Evolutionary conservation across 2,888 invertebrate species (phyloP), one percentile per base, ranked within the genome.

Genomic region (Cerastis rubricosa): DNA sequence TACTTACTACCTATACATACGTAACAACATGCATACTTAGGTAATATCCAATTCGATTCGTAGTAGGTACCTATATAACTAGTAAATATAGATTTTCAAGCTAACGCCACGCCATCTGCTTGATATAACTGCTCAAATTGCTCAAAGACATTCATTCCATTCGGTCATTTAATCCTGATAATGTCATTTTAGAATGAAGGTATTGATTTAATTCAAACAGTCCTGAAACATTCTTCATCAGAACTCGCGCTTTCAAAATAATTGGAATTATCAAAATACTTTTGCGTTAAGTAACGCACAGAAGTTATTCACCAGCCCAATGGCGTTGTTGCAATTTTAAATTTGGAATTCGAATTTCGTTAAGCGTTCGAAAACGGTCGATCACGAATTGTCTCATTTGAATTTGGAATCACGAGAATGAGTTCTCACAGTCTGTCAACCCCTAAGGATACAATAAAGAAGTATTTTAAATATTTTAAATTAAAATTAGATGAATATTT

Each of bases 401-500:
- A 92, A 94, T 93, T 89, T 89, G 74, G 90, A 87, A 89, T 86
- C 94, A 93, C 92, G 94, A 89, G 80, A 91, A 84, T 89, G 87
- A 87, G 88, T 93, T 95, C 95, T 89, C 94, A 95, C 94, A 92
- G 81, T 79, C 78, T 88, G 89, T 93, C 93, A 91, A 87, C 83
- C 87, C 91, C 90, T 81, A 73, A 81, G 88, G 91, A 85, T 88
- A 90, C 87, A 85, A 78, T 75, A 25, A 12, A 91, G 89, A 89
- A 49, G n/a, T 65, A 83, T 81, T 81, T 79, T 74, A 77, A 78
- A 65, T 81, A 83, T 88, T 88, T 74, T 67, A 83, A 86, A 84
- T 83, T 78, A 54, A 85, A 87, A 88, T 87, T 83, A 40, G 29
- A 69, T 72, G 69, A 81, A 84, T 84, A 72, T 80, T 78, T 77